These are phyloP conservation scores for Pomacea canaliculata DNA, from an alignment of 2,888 invertebrate species.

Conservation along the genomic window DNA sequence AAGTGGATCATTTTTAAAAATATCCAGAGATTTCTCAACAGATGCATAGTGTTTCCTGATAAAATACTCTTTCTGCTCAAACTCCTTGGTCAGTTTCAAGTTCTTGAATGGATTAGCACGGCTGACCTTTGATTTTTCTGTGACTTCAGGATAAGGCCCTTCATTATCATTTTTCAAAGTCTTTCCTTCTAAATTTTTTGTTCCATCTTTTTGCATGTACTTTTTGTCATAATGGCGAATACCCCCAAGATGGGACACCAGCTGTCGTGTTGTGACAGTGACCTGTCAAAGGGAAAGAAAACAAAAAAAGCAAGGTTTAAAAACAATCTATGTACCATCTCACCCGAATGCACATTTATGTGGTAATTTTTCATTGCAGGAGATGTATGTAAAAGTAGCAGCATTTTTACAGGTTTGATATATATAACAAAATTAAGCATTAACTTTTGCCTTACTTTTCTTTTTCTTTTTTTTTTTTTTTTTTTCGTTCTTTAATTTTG, in stretches of 20 bases:
- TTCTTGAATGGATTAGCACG: not conserved
- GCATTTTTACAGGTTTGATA: too few relatives aligned
- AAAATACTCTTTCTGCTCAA: conserved; percentile 5
- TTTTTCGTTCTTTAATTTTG: too few relatives aligned
- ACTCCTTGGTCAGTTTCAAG: not conserved
- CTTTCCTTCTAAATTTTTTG: conserved; percentile 19
- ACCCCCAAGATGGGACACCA: conserved; percentile 73
- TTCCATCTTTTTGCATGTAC: conserved; percentile 35
- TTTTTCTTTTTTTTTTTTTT: too few relatives aligned
- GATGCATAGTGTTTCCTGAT: conserved; percentile 67
- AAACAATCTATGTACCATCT: too few relatives aligned
- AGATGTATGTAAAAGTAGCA: too few relatives aligned
- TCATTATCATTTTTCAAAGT: not conserved
- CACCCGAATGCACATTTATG: too few relatives aligned
- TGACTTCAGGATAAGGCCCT: too few relatives aligned
- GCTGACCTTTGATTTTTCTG: not conserved
- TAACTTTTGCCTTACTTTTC: too few relatives aligned
- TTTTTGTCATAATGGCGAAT: conserved; percentile 73
- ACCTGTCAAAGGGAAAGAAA: conserved; percentile 45
- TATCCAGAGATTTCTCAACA: conserved; percentile 69
- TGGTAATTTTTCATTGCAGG: too few relatives aligned
- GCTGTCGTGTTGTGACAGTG: conserved; percentile 72
- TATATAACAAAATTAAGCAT: too few relatives aligned
- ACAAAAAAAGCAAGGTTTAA: not conserved
- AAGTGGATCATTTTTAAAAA: conserved; percentile 75